phyloP scores from a whole-genome alignment of 2,113 vertebrate species.

The Geothlypis trichas region DNA sequence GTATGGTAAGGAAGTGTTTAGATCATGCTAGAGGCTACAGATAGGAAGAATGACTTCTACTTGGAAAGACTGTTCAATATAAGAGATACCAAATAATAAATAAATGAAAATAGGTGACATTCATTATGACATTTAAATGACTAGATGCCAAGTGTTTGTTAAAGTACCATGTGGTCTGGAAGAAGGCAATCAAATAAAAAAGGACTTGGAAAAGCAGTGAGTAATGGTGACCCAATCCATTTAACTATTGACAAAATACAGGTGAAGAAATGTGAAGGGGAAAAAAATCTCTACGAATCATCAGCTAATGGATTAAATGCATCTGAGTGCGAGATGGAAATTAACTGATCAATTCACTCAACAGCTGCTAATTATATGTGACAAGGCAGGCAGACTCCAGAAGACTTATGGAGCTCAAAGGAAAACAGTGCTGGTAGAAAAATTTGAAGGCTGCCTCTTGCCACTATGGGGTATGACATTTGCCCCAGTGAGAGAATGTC shows the following conservation, averaged over 20 bases:
- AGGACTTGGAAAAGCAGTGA: slow-evolving; percentile 10
- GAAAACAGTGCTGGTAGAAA: background rate
- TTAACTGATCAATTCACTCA: slow-evolving; percentile 73
- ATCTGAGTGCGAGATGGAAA: slow-evolving; percentile 53
- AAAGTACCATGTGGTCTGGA: slow-evolving; percentile 22
- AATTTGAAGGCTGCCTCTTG: background rate
- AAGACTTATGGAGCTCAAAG: background rate
- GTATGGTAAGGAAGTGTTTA: background rate
- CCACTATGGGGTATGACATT: background rate
- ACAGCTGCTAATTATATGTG: slow-evolving; percentile 67
- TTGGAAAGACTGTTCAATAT: slow-evolving; percentile 15
- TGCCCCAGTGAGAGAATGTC: background rate
- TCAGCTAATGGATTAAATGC: slow-evolving; percentile 68
- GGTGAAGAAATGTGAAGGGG: slow-evolving; percentile 37
- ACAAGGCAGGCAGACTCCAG: slow-evolving; percentile 41
- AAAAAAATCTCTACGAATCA: slow-evolving; percentile 58
- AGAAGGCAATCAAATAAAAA: slow-evolving; percentile 35
- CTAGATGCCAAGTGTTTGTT: slow-evolving; percentile 23
- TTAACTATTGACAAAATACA: slow-evolving; percentile 58
- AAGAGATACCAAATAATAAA: slow-evolving; percentile 27
- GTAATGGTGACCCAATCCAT: slow-evolving; percentile 51
- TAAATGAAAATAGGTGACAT: slow-evolving; percentile 48
- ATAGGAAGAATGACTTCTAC: background rate
- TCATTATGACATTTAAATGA: slow-evolving; percentile 59
- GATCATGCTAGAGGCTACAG: background rate